These are phyloP conservation scores for Falco biarmicus DNA, from an alignment of 2,797 vertebrate genomes.

Conservation along the genomic window DNA sequence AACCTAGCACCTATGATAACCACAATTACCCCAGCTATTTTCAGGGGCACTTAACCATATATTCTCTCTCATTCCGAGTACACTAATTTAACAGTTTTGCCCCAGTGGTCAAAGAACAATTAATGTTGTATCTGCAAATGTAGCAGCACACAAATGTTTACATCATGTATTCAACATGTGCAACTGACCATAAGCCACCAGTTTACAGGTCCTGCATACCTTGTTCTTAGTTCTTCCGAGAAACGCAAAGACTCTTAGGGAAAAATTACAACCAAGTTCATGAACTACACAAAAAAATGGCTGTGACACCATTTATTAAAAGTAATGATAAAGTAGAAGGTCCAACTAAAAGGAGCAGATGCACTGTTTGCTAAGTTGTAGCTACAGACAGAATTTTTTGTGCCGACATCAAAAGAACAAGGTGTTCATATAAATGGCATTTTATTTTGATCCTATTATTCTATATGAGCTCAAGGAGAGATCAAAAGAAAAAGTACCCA, in stretches of 20 bases:
- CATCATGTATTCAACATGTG: not conserved
- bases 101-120: not conserved
- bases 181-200: not conserved
- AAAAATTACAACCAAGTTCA: conserved; percentile 25
- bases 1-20: not conserved
- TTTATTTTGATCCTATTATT: conserved; percentile 79
- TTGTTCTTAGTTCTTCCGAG: not conserved
- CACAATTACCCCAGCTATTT: not conserved
- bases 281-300: conserved; percentile 20
- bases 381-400: conserved; percentile 30
- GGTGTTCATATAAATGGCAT: conserved; percentile 71
- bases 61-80: not conserved
- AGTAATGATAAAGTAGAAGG: conserved; percentile 23
- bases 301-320: conserved; percentile 32
- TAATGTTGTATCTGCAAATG: not conserved
- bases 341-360: conserved; percentile 33
- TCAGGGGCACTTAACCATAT: not conserved
- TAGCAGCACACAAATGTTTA: not conserved
- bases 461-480: conserved; percentile 67
- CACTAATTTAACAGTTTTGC: not conserved
- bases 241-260: not conserved
- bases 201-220: not conserved
- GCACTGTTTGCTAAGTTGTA: not conserved
- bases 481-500: conserved; percentile 74
- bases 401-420: conserved; percentile 78